phyloP scores from a whole-genome alignment of 2,888 invertebrate species.

The Xestia rhomboidea region DNA sequence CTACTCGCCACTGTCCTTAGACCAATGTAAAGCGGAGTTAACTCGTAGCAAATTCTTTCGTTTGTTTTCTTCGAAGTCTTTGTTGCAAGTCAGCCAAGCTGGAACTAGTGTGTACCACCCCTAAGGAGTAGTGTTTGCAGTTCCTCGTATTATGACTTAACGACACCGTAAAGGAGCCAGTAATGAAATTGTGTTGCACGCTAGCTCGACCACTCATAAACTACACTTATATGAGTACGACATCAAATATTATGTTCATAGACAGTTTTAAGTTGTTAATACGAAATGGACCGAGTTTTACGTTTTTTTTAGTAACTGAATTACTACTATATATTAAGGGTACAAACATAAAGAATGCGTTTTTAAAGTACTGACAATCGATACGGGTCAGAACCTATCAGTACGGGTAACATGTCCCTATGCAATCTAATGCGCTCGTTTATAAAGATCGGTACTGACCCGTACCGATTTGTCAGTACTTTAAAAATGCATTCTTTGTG shows the following conservation, averaged over 20 bases:
- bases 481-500: too few species aligned
- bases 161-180: slow-evolving; percentile 49
- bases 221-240: slow-evolving; percentile 14
- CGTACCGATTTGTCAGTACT: too few species aligned
- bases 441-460: too few species aligned
- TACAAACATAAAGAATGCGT: too few species aligned
- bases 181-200: slow-evolving; percentile 63
- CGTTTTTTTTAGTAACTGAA: too few species aligned
- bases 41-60: not conserved
- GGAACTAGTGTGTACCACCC: not conserved
- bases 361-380: too few species aligned
- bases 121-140: slow-evolving; percentile 40
- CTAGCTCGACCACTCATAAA: slow-evolving; percentile 42
- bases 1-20: not conserved
- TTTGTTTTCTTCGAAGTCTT: not conserved
- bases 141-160: slow-evolving; percentile 50
- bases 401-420: too few species aligned
- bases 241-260: slow-evolving; percentile 21
- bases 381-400: too few species aligned
- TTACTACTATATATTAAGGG: too few species aligned
- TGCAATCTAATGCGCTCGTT: too few species aligned
- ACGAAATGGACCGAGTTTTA: slow-evolving; percentile 4
- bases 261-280: not conserved
- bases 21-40: not conserved
- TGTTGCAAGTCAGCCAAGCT: not conserved